Conservation (phyloP, 2,113 vertebrate genomes). For the Antechinus stuartii region DNA sequence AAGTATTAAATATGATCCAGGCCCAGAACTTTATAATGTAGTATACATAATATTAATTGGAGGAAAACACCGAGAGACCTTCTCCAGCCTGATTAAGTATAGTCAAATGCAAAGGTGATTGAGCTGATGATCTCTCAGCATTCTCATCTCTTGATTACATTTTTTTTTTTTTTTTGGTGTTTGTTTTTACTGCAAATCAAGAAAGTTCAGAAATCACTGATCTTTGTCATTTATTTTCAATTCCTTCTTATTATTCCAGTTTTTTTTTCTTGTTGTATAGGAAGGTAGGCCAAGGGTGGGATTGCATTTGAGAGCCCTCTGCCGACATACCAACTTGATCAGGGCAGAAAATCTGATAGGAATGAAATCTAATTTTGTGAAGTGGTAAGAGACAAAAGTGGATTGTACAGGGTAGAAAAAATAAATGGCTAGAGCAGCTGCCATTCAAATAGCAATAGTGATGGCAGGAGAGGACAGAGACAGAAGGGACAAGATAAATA, state of each 20-base stretch:
- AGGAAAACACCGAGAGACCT: background rate
- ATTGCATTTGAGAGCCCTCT: background rate
- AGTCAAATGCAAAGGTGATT: background rate
- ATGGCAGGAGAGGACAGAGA: background rate
- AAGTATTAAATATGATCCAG: background rate
- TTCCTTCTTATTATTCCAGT: background rate
- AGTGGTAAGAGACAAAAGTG: background rate
- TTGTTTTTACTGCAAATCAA: background rate
- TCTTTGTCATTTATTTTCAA: background rate
- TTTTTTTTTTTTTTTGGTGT: background rate
- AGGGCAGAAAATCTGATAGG: background rate
- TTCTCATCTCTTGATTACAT: background rate
- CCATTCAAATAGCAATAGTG: background rate
- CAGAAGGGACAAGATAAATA: background rate
- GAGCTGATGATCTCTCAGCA: background rate
- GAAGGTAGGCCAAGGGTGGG: background rate
- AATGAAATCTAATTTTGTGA: background rate
- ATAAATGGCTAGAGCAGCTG: background rate
- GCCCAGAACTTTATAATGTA: background rate
- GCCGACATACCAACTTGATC: background rate
- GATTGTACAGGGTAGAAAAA: background rate
- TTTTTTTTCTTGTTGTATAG: background rate
- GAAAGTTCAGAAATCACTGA: slow-evolving; percentile 2
- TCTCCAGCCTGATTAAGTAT: background rate
- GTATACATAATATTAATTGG: background rate